phyloP scores from a whole-genome alignment of 2,888 invertebrate species.

The Cetonia aurata region DNA sequence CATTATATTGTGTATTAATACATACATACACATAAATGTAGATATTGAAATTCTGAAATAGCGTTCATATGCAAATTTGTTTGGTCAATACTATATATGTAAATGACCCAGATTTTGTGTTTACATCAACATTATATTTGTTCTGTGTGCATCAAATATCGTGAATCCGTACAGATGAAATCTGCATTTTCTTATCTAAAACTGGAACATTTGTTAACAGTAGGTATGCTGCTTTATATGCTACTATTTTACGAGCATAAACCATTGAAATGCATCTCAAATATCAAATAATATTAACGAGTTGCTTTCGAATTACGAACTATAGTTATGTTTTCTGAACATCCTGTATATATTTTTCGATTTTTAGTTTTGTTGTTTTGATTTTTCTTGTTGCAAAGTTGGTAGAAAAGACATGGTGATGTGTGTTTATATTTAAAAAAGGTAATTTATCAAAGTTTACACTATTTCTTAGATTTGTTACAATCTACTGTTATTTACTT shows the following conservation, averaged over 20 bases:
- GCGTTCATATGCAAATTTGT: too few relatives aligned
- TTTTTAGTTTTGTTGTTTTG: slow-evolving; percentile 9
- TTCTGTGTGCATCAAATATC: not conserved
- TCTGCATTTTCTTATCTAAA: not conserved
- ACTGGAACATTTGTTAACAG: not conserved
- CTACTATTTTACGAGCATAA: too few relatives aligned
- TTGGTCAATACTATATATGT: too few relatives aligned
- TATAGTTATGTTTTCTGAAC: slow-evolving; percentile 10
- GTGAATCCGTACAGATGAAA: not conserved
- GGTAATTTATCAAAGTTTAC: slow-evolving; percentile 10
- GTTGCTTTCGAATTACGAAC: not conserved
- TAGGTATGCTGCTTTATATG: not conserved
- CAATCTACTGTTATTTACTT: too few relatives aligned
- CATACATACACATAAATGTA: too few relatives aligned
- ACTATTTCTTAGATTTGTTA: too few relatives aligned
- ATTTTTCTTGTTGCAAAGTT: slow-evolving; percentile 28
- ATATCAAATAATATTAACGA: not conserved
- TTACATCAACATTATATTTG: too few relatives aligned
- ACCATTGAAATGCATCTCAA: too few relatives aligned
- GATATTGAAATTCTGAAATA: too few relatives aligned
- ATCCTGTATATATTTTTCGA: slow-evolving; percentile 10
- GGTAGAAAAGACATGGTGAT: slow-evolving; percentile 27
- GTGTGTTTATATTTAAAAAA: slow-evolving; percentile 36
- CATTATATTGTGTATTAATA: too few relatives aligned
- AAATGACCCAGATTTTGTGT: too few relatives aligned